Evolutionary conservation across 2,113 vertebrate genomes (phyloP).

Genomic region (Pedetes capensis): DNA sequence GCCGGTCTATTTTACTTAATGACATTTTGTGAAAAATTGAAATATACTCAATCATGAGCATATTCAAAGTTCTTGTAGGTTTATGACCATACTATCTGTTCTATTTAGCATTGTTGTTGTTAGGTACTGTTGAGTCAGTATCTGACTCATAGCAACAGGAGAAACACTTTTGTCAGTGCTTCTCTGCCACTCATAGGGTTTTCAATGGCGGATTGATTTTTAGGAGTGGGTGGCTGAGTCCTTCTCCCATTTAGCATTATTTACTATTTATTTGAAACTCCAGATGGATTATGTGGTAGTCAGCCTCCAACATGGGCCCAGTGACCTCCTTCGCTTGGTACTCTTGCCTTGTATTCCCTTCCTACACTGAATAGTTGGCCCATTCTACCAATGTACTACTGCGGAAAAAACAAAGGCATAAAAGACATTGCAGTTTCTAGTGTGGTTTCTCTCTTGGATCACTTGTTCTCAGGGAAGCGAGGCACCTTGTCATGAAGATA

Average conservation of each 20-base stretch:
- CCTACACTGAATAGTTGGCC: background rate
- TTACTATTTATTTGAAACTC: background rate
- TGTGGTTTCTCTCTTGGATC: background rate
- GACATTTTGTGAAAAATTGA: background rate
- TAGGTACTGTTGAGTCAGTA: too few relatives aligned
- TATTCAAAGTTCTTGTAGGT: conserved; percentile 1
- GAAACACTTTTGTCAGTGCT: too few relatives aligned
- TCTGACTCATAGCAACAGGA: too few relatives aligned
- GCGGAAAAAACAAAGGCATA: too few relatives aligned
- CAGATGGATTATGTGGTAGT: background rate
- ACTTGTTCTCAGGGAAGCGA: background rate
- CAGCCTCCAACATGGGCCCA: background rate
- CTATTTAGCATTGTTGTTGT: background rate
- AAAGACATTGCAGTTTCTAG: background rate
- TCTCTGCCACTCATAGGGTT: too few relatives aligned
- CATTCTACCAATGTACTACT: background rate
- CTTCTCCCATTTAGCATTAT: background rate
- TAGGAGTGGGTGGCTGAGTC: too few relatives aligned
- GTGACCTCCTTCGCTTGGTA: background rate
- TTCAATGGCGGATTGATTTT: too few relatives aligned
- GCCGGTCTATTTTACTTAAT: background rate
- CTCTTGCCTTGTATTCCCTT: background rate
- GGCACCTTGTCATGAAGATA: background rate
- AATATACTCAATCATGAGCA: background rate
- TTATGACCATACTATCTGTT: background rate